These are phyloP conservation scores for Zaprionus africanus DNA, from an alignment of 1,140 invertebrate genomes.

Conservation along the genomic window DNA sequence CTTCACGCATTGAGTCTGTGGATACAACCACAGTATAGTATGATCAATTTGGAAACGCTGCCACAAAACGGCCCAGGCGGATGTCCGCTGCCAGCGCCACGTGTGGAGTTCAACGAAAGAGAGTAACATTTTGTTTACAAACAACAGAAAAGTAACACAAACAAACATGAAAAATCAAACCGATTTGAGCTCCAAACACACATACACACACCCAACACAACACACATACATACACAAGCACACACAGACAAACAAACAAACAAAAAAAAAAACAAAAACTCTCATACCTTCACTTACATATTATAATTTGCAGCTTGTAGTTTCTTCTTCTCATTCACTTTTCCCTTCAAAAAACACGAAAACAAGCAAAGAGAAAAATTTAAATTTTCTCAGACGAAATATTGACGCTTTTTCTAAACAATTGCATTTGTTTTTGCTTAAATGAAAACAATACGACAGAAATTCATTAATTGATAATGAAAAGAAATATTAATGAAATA, in stretches of 20 bases:
- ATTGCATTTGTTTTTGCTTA: conserved; percentile 77
- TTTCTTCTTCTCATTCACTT: conserved; percentile 74
- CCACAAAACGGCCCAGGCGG: conserved; percentile 77
- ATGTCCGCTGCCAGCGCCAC: conserved; percentile 65
- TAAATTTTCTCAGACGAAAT: conserved; percentile 52
- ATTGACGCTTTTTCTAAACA: conserved; percentile 78
- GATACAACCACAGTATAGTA: conserved; percentile 84
- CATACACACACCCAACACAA: conserved; percentile 33
- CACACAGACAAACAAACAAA: conserved; percentile 28
- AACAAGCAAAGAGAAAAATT: conserved; percentile 45
- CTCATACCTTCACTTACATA: conserved; percentile 43
- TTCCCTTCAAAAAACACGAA: conserved; percentile 46
- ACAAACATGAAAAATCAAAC: conserved; percentile 47
- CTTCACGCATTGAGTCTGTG: conserved; percentile 80
- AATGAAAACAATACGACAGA: conserved; percentile 53
- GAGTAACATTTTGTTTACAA: conserved; percentile 80
- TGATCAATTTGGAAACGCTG: conserved; percentile 64
- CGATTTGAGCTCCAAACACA: conserved; percentile 60
- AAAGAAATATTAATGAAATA: conserved; percentile 61
- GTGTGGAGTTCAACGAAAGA: conserved; percentile 78
- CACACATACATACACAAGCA: conserved; percentile 46
- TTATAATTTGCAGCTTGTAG: conserved; percentile 66
- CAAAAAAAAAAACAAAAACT: not conserved
- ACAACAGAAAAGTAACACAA: conserved; percentile 63
- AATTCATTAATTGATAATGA: conserved; percentile 49